Conservation (phyloP, 2,888 invertebrate genomes). For the Drosophila kuntzei region DNA sequence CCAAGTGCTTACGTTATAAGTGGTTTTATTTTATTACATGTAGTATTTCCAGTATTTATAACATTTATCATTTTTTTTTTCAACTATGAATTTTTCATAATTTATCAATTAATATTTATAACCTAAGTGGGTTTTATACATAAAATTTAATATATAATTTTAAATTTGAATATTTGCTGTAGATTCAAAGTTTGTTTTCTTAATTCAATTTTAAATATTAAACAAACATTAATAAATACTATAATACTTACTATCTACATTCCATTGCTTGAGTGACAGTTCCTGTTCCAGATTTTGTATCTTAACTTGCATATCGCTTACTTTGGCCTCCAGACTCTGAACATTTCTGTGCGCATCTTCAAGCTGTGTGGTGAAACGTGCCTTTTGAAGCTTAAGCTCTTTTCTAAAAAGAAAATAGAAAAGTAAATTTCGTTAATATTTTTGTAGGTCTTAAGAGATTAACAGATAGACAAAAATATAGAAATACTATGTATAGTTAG, state of each 20-base stretch:
- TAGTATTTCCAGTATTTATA: no score
- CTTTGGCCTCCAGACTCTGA: constrained; percentile 81
- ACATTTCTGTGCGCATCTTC: constrained; percentile 84
- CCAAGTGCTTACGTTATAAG: no score
- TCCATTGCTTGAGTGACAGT: constrained; percentile 84
- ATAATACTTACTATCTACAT: constrained; percentile 84
- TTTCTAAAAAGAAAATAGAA: constrained; percentile 64
- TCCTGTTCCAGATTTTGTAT: constrained; percentile 84
- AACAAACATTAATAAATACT: no score
- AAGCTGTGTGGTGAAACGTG: constrained; percentile 83
- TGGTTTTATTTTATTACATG: no score
- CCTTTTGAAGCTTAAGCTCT: constrained; percentile 84
- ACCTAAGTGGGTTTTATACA: no score
- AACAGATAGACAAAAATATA: constrained; percentile 41
- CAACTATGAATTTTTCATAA: no score
- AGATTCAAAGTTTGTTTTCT: no score
- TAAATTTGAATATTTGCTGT: no score
- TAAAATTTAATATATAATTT: no score
- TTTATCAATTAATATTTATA: no score
- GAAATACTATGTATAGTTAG: constrained; percentile 33
- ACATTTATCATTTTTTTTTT: no score
- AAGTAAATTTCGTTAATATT: constrained; percentile 8
- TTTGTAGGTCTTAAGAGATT: constrained; percentile 35
- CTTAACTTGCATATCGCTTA: constrained; percentile 83
- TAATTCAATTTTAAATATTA: no score